phyloP scores from a whole-genome alignment of 2,113 vertebrate species.

The Astatoreochromis straeleni region DNA sequence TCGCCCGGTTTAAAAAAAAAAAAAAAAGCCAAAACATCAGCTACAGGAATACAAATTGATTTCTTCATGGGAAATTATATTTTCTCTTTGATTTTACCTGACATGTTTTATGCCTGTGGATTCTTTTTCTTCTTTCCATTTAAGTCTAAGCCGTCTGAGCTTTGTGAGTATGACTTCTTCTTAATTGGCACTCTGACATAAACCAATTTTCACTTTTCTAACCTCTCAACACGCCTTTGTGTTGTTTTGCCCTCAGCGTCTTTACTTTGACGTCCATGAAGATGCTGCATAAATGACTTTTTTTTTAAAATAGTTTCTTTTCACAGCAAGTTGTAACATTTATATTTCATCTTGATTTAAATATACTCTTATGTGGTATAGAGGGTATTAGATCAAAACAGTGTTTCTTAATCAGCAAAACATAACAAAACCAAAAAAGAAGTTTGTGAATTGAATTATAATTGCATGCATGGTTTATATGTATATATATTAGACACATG shows the following conservation, averaged over 20 bases:
- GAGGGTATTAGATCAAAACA: background rate
- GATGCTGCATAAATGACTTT: background rate
- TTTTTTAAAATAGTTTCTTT: background rate
- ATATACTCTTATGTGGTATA: background rate
- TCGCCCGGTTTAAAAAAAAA: no score
- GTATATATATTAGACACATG: background rate
- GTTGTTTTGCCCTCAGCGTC: background rate
- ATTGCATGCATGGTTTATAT: background rate
- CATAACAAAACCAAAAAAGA: background rate
- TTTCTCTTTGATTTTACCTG: background rate
- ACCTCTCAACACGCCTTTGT: background rate
- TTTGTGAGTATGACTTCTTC: background rate
- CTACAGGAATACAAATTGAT: background rate
- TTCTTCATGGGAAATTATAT: background rate
- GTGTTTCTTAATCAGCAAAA: background rate
- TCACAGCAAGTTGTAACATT: background rate
- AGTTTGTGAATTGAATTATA: background rate
- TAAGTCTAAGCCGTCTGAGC: background rate
- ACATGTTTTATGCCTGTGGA: background rate
- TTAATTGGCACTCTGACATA: background rate
- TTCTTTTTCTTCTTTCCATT: background rate
- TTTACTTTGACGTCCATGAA: background rate
- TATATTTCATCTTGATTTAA: background rate
- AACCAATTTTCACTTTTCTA: background rate
- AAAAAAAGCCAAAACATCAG: background rate